Conservation (phyloP, 2,797 vertebrate genomes). For the Cossypha polioptera region DNA sequence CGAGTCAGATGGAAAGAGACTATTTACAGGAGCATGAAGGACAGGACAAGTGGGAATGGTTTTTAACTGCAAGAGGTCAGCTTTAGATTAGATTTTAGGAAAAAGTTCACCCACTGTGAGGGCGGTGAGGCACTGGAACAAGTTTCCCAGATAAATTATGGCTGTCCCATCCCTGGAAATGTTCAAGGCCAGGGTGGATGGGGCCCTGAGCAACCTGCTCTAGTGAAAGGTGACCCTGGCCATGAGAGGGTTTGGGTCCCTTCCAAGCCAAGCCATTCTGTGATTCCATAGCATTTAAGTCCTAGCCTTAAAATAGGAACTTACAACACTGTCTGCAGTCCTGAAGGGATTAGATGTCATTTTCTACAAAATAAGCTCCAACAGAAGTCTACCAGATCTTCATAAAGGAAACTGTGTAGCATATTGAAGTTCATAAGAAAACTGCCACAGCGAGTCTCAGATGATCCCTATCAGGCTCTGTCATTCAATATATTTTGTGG, state of each 20-base stretch:
- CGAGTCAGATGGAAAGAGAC: fast-evolving
- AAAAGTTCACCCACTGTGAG: neutral
- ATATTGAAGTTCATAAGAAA: neutral
- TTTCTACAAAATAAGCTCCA: neutral
- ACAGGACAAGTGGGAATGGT: neutral
- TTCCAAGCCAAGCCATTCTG: neutral
- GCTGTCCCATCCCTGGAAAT: neutral
- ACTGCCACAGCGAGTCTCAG: neutral
- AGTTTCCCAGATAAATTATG: neutral
- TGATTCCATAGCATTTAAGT: too few species aligned
- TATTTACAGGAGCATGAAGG: too few species aligned
- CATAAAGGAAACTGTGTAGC: neutral
- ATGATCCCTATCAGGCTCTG: neutral
- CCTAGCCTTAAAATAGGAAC: neutral
- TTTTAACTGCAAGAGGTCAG: neutral
- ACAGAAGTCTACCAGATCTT: neutral
- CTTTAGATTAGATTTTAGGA: neutral
- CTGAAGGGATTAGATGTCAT: neutral
- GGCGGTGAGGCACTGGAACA: neutral
- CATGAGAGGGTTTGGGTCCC: neutral
- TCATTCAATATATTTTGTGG: neutral
- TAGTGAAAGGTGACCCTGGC: neutral
- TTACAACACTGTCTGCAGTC: neutral
- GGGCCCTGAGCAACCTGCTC: neutral
- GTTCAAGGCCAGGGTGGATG: too few species aligned